Evolutionary conservation across 2,888 invertebrate species (phyloP).

Genomic region (Escarpia spicata): DNA sequence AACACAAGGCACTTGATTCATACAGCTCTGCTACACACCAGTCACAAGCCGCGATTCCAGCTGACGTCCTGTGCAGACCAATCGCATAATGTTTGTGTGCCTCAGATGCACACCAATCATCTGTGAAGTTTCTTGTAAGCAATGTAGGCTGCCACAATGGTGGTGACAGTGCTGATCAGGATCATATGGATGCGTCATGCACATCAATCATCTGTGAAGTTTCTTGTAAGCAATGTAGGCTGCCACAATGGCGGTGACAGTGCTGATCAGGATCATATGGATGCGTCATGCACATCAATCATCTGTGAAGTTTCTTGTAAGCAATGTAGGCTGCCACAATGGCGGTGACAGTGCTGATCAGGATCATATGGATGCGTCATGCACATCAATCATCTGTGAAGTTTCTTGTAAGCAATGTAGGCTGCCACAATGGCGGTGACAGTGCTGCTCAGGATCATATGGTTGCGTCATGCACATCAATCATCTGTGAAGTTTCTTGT

Average conservation of each 20-base stretch:
- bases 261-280: neutral
- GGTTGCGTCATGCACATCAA: neutral
- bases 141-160: neutral
- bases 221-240: neutral
- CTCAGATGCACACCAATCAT: neutral
- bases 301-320: neutral
- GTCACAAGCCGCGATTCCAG: neutral
- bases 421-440: neutral
- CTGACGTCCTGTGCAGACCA: neutral
- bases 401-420: neutral
- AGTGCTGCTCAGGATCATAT: neutral
- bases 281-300: neutral
- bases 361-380: neutral
- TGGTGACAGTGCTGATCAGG: neutral
- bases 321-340: neutral
- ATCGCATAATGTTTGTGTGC: neutral
- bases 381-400: neutral
- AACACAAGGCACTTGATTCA: neutral
- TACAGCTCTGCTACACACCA: neutral
- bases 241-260: neutral
- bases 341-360: neutral
- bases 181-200: neutral
- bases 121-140: neutral
- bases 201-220: neutral
- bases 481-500: neutral